These are phyloP conservation scores for Sakesphorus luctuosus DNA, from an alignment of 2,113 vertebrate genomes.

Conservation along the genomic window DNA sequence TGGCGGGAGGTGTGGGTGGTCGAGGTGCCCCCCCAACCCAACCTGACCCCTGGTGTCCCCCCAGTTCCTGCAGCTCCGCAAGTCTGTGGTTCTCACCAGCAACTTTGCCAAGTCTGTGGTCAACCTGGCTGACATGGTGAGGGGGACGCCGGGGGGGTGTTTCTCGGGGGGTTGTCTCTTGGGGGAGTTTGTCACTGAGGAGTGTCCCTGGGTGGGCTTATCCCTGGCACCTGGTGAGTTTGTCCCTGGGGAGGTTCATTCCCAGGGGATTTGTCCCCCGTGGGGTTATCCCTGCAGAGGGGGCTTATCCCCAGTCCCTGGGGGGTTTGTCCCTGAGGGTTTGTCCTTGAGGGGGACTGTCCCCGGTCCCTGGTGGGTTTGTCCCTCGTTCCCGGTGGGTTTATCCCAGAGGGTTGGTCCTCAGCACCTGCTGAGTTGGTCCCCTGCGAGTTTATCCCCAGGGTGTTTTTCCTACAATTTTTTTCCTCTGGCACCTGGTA, in stretches of 20 bases:
- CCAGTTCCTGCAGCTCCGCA: constrained; percentile 88
- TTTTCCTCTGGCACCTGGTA: not conserved
- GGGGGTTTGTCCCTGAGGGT: not conserved
- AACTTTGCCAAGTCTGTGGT: constrained; percentile 97
- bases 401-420: not conserved
- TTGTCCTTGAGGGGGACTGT: not conserved
- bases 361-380: not conserved
- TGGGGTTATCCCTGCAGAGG: not conserved
- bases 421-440: not conserved
- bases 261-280: not conserved
- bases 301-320: not conserved
- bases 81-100: constrained; percentile 88
- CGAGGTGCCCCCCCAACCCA: fast-evolving
- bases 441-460: not conserved
- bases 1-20: fast-evolving
- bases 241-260: not conserved
- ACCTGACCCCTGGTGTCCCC: not conserved
- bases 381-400: not conserved
- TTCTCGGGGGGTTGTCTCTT: not conserved
- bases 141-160: not conserved
- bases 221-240: not conserved
- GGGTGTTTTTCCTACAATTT: not conserved
- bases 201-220: not conserved
- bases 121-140: constrained; percentile 94
- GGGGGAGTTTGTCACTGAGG: not conserved